Conservation (phyloP, 2,888 invertebrate species). For the Neocrepidodera transversa region DNA sequence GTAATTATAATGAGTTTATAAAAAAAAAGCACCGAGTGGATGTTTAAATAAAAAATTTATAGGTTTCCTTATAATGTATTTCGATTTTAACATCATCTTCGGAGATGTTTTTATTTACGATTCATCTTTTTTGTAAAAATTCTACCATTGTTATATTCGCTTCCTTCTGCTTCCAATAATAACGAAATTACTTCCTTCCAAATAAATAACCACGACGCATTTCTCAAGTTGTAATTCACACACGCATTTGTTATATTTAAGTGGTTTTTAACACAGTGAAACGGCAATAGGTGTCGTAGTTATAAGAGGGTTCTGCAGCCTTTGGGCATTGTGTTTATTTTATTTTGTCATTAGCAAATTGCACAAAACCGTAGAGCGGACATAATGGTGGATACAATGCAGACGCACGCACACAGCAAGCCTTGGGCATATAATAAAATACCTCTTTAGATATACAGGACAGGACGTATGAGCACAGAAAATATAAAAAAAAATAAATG, state of each 20-base stretch:
- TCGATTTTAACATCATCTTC: too few relatives aligned
- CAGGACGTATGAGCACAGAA: too few relatives aligned
- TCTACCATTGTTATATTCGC: neutral
- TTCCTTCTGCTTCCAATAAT: neutral
- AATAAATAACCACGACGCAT: neutral
- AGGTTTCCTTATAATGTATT: too few relatives aligned
- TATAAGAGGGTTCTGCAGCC: neutral
- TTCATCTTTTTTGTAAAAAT: too few relatives aligned
- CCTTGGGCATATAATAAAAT: constrained; percentile 1
- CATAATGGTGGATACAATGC: constrained; percentile 29
- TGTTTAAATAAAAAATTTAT: neutral
- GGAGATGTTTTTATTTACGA: too few relatives aligned
- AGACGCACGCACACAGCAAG: constrained; percentile 22
- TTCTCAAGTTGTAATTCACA: constrained; percentile 1
- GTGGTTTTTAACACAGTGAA: constrained; percentile 7
- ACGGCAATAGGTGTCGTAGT: constrained; percentile 4
- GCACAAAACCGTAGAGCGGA: constrained; percentile 25
- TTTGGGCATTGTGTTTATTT: constrained; percentile 7
- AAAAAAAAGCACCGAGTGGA: constrained; percentile 13
- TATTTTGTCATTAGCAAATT: constrained; percentile 13
- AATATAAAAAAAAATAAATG: too few relatives aligned
- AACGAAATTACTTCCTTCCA: neutral
- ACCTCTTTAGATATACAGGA: neutral
- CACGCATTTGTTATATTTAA: constrained; percentile 7
- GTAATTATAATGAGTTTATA: constrained; percentile 37